These are phyloP conservation scores for Saccostrea cuccullata DNA, from an alignment of 1,140 invertebrate genomes.

Conservation along the genomic window DNA sequence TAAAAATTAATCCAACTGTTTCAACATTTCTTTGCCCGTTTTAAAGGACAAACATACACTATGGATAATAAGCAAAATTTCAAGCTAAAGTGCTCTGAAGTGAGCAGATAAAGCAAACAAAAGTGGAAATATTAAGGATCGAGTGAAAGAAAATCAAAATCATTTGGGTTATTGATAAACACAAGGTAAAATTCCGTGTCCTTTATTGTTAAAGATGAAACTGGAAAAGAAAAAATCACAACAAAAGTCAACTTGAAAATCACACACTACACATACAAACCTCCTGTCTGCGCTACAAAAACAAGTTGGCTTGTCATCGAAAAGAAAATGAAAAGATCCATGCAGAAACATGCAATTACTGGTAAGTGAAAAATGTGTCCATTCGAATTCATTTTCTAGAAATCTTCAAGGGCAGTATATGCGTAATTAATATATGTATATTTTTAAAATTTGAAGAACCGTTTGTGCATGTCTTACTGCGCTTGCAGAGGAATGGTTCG, in stretches of 20 bases:
- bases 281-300: conserved; percentile 15
- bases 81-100: too few species aligned
- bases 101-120: too few species aligned
- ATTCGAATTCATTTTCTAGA: too few species aligned
- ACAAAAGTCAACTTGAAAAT: not conserved
- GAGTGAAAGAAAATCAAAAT: not conserved
- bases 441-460: not conserved
- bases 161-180: not conserved
- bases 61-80: too few species aligned
- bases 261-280: not conserved
- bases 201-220: not conserved
- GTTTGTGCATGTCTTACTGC: conserved; percentile 59
- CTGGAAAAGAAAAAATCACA: too few species aligned
- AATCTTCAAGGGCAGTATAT: too few species aligned
- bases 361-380: too few species aligned
- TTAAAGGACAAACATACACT: too few species aligned
- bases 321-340: not conserved
- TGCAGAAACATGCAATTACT: too few species aligned
- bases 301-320: not conserved
- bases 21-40: too few species aligned
- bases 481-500: conserved; percentile 73
- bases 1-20: too few species aligned
- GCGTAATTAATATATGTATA: too few species aligned
- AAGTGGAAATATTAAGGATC: not conserved
- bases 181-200: not conserved